Evolutionary conservation across 2,888 invertebrate genomes (phyloP).

Genomic region (Cerastoderma edule): DNA sequence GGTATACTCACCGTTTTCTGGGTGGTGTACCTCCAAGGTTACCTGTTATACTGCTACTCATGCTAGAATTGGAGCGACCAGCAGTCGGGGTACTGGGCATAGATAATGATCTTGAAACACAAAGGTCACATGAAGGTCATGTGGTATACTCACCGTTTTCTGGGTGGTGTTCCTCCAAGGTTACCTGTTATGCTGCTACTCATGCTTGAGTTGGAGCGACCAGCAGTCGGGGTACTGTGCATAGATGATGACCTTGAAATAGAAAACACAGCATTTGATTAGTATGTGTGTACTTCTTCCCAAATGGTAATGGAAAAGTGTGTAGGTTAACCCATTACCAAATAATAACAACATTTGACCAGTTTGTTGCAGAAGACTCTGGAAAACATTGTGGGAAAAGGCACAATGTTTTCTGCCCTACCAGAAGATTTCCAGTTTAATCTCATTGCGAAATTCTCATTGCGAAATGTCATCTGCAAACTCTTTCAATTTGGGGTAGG

Average conservation of each 20-base stretch:
- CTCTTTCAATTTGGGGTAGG: too few species aligned
- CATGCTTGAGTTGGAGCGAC: constrained; percentile 66
- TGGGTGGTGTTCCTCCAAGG: constrained; percentile 32
- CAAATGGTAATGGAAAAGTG: too few species aligned
- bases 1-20: constrained; percentile 7
- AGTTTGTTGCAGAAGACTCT: too few species aligned
- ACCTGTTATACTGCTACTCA: constrained; percentile 68
- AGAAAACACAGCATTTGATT: not conserved
- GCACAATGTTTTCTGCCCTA: too few species aligned
- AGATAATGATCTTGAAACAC: constrained; percentile 57
- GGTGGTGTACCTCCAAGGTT: constrained; percentile 47
- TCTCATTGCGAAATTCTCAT: too few species aligned
- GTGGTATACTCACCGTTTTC: constrained; percentile 10
- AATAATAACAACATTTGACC: too few species aligned
- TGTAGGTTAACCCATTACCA: too few species aligned
- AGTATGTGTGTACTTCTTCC: too few species aligned
- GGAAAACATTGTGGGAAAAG: too few species aligned
- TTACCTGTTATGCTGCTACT: constrained; percentile 68
- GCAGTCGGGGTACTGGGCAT: constrained; percentile 56
- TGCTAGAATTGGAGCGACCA: constrained; percentile 63
- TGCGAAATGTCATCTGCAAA: too few species aligned
- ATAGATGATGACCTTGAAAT: constrained; percentile 58
- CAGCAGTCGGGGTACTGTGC: constrained; percentile 53
- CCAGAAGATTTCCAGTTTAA: too few species aligned
- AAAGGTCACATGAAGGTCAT: too few species aligned